Conservation (phyloP, 1,140 invertebrate genomes). For the Drosophila ironensis region DNA sequence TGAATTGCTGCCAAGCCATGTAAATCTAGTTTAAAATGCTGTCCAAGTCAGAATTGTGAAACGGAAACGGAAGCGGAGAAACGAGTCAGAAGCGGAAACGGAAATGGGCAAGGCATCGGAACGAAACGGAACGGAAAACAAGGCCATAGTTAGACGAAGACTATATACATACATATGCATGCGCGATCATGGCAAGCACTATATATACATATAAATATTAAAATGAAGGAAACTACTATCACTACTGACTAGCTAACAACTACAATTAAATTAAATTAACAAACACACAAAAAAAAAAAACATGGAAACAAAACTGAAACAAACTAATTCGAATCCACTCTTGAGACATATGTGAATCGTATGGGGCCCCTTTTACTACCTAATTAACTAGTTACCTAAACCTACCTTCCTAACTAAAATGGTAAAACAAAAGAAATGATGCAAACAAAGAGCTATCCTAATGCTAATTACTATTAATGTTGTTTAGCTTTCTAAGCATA, state of each 20-base stretch:
- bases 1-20: constrained; percentile 25
- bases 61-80: constrained; percentile 6
- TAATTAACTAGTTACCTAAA: constrained; percentile 45
- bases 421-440: neutral
- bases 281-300: neutral
- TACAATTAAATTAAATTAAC: constrained; percentile 5
- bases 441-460: constrained; percentile 27
- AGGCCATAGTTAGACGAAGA: constrained; percentile 34
- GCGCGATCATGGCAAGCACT: constrained; percentile 18
- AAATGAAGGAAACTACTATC: constrained; percentile 23
- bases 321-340: constrained; percentile 73
- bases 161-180: constrained; percentile 13
- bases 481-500: constrained; percentile 53
- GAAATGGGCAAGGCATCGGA: neutral
- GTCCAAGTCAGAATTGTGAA: constrained; percentile 19
- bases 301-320: constrained; percentile 19
- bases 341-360: constrained; percentile 68
- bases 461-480: constrained; percentile 49
- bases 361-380: constrained; percentile 61
- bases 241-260: constrained; percentile 43
- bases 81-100: neutral
- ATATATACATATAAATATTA: constrained; percentile 4
- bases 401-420: constrained; percentile 26
- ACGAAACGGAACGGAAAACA: constrained; percentile 10
- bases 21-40: constrained; percentile 7